These are phyloP conservation scores for Eupithecia centaureata DNA, from an alignment of 2,888 invertebrate genomes.

Conservation along the genomic window DNA sequence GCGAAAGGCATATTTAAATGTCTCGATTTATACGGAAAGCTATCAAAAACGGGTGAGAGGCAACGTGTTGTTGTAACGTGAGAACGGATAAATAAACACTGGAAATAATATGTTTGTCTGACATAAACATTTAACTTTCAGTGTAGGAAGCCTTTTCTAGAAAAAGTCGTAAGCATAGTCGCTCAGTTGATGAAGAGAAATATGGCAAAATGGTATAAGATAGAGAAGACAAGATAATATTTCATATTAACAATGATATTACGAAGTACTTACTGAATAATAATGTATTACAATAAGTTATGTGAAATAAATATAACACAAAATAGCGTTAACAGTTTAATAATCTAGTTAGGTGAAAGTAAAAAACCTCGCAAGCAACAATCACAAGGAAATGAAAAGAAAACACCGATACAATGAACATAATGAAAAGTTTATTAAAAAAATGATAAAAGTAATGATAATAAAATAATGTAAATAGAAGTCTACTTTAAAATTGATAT, in stretches of 20 bases:
- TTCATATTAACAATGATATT: not conserved
- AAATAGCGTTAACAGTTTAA: not conserved
- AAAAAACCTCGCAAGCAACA: constrained; percentile 37
- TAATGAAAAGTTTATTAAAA: constrained; percentile 48
- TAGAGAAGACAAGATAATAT: not conserved
- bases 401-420: constrained; percentile 49
- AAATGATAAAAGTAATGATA: constrained; percentile 31
- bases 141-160: not conserved
- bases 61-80: constrained; percentile 17
- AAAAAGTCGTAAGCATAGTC: not conserved
- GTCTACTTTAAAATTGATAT: constrained; percentile 27
- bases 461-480: constrained; percentile 30
- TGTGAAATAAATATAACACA: not conserved
- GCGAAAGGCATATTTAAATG: constrained; percentile 42
- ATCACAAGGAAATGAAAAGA: constrained; percentile 44
- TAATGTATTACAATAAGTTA: too few species aligned
- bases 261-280: too few species aligned
- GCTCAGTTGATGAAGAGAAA: not conserved
- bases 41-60: constrained; percentile 27
- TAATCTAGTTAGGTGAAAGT: not conserved
- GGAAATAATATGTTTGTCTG: not conserved
- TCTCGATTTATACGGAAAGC: constrained; percentile 39
- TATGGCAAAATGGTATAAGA: not conserved
- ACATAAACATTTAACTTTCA: not conserved
- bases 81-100: constrained; percentile 16